Conservation (phyloP, 2,888 invertebrate species). For the Tiphia femorata region DNA sequence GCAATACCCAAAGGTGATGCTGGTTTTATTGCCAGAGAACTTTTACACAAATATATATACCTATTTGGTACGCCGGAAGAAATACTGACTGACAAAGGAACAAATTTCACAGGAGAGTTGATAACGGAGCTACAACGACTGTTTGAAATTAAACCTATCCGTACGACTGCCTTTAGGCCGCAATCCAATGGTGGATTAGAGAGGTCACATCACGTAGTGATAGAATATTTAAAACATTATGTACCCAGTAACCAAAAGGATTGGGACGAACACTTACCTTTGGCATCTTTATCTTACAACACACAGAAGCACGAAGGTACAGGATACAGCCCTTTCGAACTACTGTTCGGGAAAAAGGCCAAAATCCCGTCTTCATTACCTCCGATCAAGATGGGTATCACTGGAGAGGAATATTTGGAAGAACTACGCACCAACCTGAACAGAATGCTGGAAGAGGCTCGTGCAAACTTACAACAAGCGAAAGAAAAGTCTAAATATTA, state of each 20-base stretch:
- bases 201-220: conserved; percentile 6
- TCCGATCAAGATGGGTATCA: neutral
- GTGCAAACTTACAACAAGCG: neutral
- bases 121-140: neutral
- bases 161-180: no score
- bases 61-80: neutral
- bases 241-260: neutral
- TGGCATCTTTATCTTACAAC: neutral
- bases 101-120: neutral
- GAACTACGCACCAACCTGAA: neutral
- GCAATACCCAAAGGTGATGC: neutral
- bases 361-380: neutral
- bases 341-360: neutral
- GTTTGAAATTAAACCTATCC: neutral
- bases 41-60: neutral
- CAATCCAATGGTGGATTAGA: no score
- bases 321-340: neutral
- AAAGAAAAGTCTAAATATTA: conserved; percentile 4
- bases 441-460: neutral
- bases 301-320: neutral
- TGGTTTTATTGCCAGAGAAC: neutral
- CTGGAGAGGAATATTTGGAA: neutral
- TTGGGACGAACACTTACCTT: conserved; percentile 1
- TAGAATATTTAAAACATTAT: neutral
- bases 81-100: conserved; percentile 1